Evolutionary conservation across 2,113 vertebrate species (phyloP).

Genomic region (Marcusenius ussheri): DNA sequence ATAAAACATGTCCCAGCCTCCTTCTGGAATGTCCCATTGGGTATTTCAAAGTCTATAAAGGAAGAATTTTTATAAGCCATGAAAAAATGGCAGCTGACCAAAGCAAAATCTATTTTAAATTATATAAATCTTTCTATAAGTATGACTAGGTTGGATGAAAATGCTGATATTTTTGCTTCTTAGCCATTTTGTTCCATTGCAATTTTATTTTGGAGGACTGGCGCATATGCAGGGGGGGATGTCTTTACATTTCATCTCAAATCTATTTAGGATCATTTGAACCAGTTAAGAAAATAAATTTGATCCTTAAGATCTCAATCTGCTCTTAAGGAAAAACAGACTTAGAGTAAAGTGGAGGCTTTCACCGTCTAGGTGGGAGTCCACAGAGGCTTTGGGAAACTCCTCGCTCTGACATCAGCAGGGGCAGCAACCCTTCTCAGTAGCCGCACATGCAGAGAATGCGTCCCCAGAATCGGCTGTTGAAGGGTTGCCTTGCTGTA

Average conservation of each 20-base stretch:
- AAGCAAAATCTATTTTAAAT: constrained; percentile 23
- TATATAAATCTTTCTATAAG: constrained; percentile 29
- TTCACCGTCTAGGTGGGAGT: constrained; percentile 33
- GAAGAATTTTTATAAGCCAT: constrained; percentile 33
- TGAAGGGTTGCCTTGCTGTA: neutral
- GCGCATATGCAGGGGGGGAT: constrained; percentile 14
- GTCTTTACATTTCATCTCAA: constrained; percentile 45
- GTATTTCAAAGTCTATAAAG: constrained; percentile 33
- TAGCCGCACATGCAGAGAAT: neutral
- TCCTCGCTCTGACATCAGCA: constrained; percentile 7
- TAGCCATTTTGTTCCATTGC: constrained; percentile 22
- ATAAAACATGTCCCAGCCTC: constrained; percentile 27
- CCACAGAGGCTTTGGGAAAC: constrained; percentile 5
- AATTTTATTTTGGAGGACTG: constrained; percentile 27
- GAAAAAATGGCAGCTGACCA: constrained; percentile 30
- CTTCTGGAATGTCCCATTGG: constrained; percentile 28
- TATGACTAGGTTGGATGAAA: constrained; percentile 26
- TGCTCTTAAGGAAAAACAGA: constrained; percentile 41
- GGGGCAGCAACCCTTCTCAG: neutral
- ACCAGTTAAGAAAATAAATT: constrained; percentile 50
- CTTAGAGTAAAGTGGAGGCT: constrained; percentile 16
- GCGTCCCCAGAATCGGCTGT: neutral
- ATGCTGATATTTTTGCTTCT: constrained; percentile 23
- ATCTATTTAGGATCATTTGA: constrained; percentile 50
- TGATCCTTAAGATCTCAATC: constrained; percentile 48